A percentile compares a stretch with the other conserved stretches of the same genome.
Evolutionary conservation across 2,797 vertebrate genomes (phyloP).

Genomic region (Urosaurus nigricauda): DNA sequence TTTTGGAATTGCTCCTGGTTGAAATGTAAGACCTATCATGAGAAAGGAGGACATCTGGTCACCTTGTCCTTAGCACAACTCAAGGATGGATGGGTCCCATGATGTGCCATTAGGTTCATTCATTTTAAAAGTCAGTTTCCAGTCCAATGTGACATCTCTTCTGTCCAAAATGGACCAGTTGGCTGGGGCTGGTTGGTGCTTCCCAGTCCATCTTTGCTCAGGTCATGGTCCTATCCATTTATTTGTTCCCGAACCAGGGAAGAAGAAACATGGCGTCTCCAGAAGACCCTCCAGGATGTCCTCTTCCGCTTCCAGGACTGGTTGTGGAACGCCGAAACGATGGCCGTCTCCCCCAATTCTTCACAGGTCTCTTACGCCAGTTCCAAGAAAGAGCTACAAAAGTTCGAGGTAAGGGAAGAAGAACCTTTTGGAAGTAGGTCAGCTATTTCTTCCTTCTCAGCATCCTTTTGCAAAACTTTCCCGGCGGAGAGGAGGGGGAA

Average conservation of each 20-base stretch:
- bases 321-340: slow-evolving; percentile 76
- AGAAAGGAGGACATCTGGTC: too few species aligned
- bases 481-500: not conserved
- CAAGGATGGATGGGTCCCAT: too few species aligned
- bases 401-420: slow-evolving; percentile 75
- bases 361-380: slow-evolving; percentile 63
- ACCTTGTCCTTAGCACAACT: too few species aligned
- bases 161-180: not conserved
- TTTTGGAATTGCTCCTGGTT: too few species aligned
- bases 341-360: slow-evolving; percentile 50
- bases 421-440: not conserved
- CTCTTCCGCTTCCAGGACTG: slow-evolving; percentile 78
- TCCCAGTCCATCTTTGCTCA: not conserved
- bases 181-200: too few species aligned
- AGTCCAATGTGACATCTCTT: not conserved
- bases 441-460: not conserved
- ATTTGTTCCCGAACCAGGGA: slow-evolving; percentile 60
- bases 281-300: slow-evolving; percentile 83
- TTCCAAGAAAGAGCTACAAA: slow-evolving; percentile 76
- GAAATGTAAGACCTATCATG: too few species aligned
- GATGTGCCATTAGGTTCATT: too few species aligned
- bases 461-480: too few species aligned
- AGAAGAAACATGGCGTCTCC: slow-evolving; percentile 77
- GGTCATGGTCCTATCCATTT: too few species aligned
- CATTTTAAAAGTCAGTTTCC: too few species aligned